Conservation (phyloP, 2,888 invertebrate species). For the Rapana venosa region DNA sequence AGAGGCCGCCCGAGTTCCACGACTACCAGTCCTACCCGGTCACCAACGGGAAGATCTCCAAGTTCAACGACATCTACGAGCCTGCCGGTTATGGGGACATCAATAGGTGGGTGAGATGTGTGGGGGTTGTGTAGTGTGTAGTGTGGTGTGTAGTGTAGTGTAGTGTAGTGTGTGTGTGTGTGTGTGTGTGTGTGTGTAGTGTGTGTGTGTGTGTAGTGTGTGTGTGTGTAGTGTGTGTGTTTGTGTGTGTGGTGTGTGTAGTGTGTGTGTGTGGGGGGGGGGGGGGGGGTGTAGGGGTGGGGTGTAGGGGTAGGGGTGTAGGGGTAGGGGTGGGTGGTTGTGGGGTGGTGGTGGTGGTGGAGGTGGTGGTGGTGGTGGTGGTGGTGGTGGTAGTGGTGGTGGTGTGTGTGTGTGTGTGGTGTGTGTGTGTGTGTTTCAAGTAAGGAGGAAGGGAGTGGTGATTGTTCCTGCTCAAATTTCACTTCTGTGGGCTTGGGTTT, state of each 20-base stretch:
- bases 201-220: no score
- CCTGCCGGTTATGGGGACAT: slow-evolving; percentile 55
- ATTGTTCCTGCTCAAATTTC: no score
- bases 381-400: background rate
- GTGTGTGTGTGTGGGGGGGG: no score
- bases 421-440: background rate
- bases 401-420: background rate
- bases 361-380: background rate
- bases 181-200: no score
- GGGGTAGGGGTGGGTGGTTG: background rate
- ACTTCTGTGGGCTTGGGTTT: no score
- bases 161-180: background rate
- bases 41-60: slow-evolving; percentile 57
- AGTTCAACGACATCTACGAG: slow-evolving; percentile 63
- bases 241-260: no score
- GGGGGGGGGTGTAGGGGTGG: no score
- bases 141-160: no score
- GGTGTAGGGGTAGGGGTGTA: no score
- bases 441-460: no score
- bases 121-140: no score
- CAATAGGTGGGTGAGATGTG: slow-evolving; percentile 42
- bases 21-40: slow-evolving; percentile 64
- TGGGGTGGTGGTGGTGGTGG: background rate
- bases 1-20: slow-evolving; percentile 63
- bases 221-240: no score